Conservation (phyloP, 1,140 invertebrate genomes). For the Argopecten irradians region DNA sequence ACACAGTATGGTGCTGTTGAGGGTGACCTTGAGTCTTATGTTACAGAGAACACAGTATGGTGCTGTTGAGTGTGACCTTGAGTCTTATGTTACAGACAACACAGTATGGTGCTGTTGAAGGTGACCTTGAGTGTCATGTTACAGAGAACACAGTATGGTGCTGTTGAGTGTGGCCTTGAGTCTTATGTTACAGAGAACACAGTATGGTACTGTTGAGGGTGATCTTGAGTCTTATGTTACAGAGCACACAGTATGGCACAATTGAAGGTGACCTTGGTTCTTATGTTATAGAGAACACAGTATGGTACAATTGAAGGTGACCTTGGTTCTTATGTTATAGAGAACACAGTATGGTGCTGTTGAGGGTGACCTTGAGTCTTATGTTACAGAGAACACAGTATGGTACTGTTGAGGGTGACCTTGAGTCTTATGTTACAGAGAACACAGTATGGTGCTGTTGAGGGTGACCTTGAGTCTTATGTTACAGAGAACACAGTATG, state of each 20-base stretch:
- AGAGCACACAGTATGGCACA: background rate
- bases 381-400: background rate
- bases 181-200: no score
- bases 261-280: background rate
- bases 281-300: background rate
- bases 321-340: background rate
- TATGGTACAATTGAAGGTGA: background rate
- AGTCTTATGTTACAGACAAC: background rate
- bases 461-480: background rate
- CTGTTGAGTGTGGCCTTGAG: background rate
- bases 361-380: background rate
- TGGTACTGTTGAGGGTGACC: background rate
- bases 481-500: background rate
- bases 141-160: background rate
- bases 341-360: background rate
- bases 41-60: no score
- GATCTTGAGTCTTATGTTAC: background rate
- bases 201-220: no score
- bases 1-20: no score
- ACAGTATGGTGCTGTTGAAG: background rate
- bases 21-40: no score
- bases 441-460: background rate
- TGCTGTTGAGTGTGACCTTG: no score
- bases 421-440: background rate
- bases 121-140: background rate